These are phyloP conservation scores for Leptinotarsa juncta DNA, from an alignment of 2,888 invertebrate species.

Conservation along the genomic window DNA sequence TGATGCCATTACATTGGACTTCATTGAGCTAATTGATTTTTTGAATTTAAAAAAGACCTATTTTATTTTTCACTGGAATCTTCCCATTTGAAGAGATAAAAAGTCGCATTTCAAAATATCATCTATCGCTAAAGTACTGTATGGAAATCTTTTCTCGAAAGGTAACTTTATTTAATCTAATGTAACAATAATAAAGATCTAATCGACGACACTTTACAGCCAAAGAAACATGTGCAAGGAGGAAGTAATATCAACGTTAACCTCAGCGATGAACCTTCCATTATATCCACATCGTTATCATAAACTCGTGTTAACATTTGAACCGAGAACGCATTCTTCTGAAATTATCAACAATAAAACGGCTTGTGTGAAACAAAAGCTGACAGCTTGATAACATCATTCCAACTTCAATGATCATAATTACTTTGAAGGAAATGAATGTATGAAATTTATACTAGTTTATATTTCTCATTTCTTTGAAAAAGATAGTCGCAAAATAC, in stretches of 20 bases:
- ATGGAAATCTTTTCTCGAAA: not conserved
- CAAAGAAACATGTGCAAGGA: conserved; percentile 1
- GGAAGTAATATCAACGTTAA: conserved; percentile 11
- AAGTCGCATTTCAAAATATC: no score
- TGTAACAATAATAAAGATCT: not conserved
- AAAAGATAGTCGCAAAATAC: no score
- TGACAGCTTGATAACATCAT: not conserved
- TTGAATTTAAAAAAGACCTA: no score
- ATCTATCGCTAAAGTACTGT: no score
- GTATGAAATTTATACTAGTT: no score
- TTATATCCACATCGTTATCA: conserved; percentile 5
- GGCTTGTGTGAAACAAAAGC: not conserved
- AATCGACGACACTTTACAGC: not conserved
- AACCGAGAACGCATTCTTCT: not conserved
- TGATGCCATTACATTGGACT: no score
- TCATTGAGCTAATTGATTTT: no score
- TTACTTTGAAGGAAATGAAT: no score
- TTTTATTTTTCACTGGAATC: no score
- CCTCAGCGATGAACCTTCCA: conserved; percentile 5
- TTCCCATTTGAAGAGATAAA: no score
- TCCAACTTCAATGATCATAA: not conserved
- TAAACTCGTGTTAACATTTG: conserved; percentile 7
- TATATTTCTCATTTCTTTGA: no score
- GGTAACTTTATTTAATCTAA: not conserved
- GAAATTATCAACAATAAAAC: not conserved